A percentile compares a stretch with the other conserved stretches of the same genome.
Evolutionary conservation across 2,113 vertebrate genomes (phyloP).

Genomic region (Cynoglossus semilaevis): DNA sequence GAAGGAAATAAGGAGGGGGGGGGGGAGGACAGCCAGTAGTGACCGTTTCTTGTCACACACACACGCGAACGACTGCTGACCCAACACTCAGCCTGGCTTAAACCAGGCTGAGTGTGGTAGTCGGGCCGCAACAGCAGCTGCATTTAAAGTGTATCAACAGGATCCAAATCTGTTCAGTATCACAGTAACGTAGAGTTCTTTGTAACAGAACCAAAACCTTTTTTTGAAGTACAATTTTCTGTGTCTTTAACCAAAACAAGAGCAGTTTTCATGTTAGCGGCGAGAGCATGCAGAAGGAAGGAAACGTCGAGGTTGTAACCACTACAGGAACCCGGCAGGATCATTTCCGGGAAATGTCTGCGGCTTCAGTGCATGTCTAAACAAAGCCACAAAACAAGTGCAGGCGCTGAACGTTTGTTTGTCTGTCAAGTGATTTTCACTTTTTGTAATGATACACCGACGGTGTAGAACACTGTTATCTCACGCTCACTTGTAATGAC

Average conservation of each 20-base stretch:
- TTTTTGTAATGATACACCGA: neutral
- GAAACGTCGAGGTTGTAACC: too few relatives aligned
- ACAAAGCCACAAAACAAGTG: neutral
- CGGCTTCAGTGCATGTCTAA: neutral
- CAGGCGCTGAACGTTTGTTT: neutral
- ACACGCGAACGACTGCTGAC: constrained; percentile 59
- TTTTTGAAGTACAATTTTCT: too few relatives aligned
- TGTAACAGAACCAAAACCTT: too few relatives aligned
- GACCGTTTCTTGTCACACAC: constrained; percentile 60
- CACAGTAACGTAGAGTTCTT: neutral
- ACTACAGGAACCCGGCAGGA: neutral
- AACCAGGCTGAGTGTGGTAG: constrained; percentile 49
- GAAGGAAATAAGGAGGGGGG: constrained; percentile 41
- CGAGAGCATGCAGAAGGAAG: too few relatives aligned
- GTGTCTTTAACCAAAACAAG: too few relatives aligned
- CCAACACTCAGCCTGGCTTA: constrained; percentile 37
- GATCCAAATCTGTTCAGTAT: constrained; percentile 18
- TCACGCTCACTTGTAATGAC: neutral
- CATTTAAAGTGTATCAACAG: constrained; percentile 54
- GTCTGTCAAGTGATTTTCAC: neutral
- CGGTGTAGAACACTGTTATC: neutral
- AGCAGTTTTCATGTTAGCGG: too few relatives aligned
- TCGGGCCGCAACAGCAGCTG: constrained; percentile 47
- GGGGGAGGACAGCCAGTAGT: constrained; percentile 61
- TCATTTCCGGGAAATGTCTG: neutral